Base-by-base conservation (phyloP, 1,140 invertebrate genomes). In the Tribolium castaneum region DNA sequence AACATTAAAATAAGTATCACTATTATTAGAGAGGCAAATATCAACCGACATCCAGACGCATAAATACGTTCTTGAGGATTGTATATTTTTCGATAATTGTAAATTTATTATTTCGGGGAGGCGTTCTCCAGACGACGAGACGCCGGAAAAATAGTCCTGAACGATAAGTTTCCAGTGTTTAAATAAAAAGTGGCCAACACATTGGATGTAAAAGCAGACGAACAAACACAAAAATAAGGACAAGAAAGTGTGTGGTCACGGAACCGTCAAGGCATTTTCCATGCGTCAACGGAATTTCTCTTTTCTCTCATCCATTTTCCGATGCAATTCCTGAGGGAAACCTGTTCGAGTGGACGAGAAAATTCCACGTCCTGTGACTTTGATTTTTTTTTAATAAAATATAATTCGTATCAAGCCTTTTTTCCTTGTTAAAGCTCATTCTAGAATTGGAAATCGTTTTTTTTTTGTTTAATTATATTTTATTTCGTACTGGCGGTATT, bases 11-110 rank as follows among this genome's bases (percentile, higher is more conserved):
- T 59, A 70, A 76, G 62, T 49, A 45, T 70, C 62, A 59, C 70
- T 76, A 76, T 30, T 5, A 5, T 30, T 30, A 2, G n/a, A n/a
- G n/a, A n/a, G n/a, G n/a, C n/a, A n/a, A n/a, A n/a, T n/a, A n/a
- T n/a, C n/a, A n/a, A n/a, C 5, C 3, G 6, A 6, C 59, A 59
- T 45, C 74, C 74, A 76, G 74, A 76, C 74, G 35, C 74, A 76
- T 76, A 76, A 76, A 76, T 76, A 76, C 54, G 6, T n/a, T n/a
- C 59, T 35, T n/a, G 30, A 6, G 59, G 34, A 66, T 34, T 30
- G 34, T 66, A 66, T 13, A 66, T 66, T 66, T 66, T 66, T 66
- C 59, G 59, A 66, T 66, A 66, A 66, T 66, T 66, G 59, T 3
- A 66, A 66, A 66, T 66, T 66, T 66, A 66, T 66, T 66, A 66